Evolutionary conservation across 2,113 vertebrate genomes (phyloP).

Genomic region (Zosterops hypoxanthus): DNA sequence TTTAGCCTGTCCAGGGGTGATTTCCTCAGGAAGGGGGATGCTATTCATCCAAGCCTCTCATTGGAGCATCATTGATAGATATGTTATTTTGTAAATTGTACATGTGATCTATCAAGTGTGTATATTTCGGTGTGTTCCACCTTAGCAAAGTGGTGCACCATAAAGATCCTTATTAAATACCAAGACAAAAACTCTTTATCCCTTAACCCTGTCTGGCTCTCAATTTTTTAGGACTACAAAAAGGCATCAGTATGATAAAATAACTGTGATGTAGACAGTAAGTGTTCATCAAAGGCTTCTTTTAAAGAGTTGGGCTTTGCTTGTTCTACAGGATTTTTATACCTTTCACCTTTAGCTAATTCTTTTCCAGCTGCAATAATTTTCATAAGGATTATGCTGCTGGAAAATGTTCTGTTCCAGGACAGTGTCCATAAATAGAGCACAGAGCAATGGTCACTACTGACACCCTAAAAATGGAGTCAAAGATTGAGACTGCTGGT

Average conservation of each 20-base stretch:
- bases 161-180: background rate
- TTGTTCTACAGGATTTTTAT: background rate
- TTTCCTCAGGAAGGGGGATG: accelerated
- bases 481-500: background rate
- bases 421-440: background rate
- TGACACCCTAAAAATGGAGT: background rate
- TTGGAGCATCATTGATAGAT: background rate
- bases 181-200: background rate
- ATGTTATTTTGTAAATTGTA: background rate
- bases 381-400: background rate
- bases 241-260: background rate
- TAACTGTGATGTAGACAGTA: background rate
- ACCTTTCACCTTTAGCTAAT: background rate
- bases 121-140: accelerated
- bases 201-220: background rate
- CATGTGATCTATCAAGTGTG: accelerated
- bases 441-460: background rate
- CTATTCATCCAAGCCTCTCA: background rate
- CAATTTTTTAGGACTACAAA: background rate
- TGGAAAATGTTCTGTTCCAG: background rate
- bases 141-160: too few species aligned
- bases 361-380: background rate
- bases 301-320: background rate
- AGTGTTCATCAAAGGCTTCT: background rate
- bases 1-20: background rate